Percentiles rank a stretch among this genome's conserved stretches.
Evolutionary conservation across 1,140 invertebrate species (phyloP).

Genomic region (Saccostrea cuccullata): DNA sequence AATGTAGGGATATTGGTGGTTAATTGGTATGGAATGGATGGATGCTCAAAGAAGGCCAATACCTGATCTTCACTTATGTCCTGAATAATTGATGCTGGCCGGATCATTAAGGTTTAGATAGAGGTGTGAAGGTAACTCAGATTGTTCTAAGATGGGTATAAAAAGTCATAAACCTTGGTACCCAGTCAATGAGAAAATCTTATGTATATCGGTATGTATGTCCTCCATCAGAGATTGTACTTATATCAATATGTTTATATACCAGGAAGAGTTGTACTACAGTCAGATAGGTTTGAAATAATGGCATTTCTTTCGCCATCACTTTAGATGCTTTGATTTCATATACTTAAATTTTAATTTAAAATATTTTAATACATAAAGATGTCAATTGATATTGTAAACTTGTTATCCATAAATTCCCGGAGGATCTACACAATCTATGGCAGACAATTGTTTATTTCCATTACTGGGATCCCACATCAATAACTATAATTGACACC

Average conservation of each 20-base stretch:
- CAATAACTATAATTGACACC: conserved; percentile 29
- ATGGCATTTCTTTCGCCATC: no score
- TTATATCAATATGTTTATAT: no score
- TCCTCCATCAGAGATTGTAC: no score
- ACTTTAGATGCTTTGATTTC: no score
- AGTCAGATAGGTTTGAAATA: no score
- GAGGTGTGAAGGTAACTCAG: not conserved
- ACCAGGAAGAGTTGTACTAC: no score
- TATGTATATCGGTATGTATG: no score
- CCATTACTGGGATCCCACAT: not conserved
- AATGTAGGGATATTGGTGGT: not conserved
- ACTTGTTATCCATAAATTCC: not conserved
- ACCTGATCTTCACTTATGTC: not conserved
- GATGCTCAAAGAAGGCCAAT: conserved; percentile 28
- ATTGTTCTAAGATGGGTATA: not conserved
- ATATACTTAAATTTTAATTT: no score
- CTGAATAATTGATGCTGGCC: conserved; percentile 18
- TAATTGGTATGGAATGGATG: conserved; percentile 20
- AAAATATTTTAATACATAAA: no score
- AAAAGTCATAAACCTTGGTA: not conserved
- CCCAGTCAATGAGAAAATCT: not conserved
- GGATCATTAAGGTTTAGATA: not conserved
- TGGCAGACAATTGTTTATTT: not conserved
- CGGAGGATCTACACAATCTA: not conserved
- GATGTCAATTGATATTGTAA: no score